phyloP scores from a whole-genome alignment of 2,113 vertebrate species.

The Vombatus ursinus region DNA sequence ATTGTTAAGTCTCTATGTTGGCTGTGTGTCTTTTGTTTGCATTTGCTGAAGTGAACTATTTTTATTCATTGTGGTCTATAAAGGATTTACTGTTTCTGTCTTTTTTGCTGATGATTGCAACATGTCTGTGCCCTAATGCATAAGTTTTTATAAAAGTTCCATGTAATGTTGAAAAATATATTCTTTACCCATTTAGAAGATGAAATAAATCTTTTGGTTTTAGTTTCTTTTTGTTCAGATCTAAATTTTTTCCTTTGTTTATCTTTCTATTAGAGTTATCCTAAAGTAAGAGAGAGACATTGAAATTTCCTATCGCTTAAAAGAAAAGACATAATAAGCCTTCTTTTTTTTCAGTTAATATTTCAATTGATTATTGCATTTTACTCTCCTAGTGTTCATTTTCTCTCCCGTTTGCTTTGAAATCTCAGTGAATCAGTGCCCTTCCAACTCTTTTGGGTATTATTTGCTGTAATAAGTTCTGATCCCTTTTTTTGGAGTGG shows the following conservation, averaged over 20 bases:
- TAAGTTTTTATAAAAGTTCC: background rate
- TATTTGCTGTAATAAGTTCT: background rate
- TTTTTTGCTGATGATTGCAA: background rate
- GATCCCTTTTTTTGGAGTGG: background rate
- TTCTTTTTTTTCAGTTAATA: background rate
- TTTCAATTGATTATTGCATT: background rate
- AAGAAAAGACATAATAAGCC: no score
- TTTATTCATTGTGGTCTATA: background rate
- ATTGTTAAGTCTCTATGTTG: background rate
- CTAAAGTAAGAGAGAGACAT: background rate
- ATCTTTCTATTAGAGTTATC: background rate
- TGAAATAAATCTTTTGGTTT: background rate
- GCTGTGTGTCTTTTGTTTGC: background rate
- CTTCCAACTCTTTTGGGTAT: background rate
- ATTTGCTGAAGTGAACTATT: background rate
- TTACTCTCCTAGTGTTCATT: background rate
- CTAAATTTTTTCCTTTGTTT: background rate
- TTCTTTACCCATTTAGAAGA: background rate
- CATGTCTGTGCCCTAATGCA: background rate
- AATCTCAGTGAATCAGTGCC: background rate
- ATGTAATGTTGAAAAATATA: background rate
- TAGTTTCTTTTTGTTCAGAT: background rate
- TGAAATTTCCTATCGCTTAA: background rate
- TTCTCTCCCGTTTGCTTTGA: background rate
- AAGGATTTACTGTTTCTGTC: background rate